phyloP scores from a whole-genome alignment of 2,113 vertebrate species.

The Oryzias javanicus region DNA sequence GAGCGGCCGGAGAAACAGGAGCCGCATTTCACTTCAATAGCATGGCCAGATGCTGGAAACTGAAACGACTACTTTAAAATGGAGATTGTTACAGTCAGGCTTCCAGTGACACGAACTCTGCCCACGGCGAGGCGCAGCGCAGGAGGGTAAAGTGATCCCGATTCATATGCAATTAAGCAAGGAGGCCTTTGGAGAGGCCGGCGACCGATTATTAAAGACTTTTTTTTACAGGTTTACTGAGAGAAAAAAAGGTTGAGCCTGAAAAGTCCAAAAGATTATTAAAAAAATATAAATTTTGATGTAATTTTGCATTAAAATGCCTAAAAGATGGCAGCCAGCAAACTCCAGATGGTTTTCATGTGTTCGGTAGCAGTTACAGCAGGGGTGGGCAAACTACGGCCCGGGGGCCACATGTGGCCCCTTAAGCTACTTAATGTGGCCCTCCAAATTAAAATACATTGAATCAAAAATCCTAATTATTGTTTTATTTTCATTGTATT shows the following conservation, averaged over 20 bases:
- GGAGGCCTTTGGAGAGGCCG: conserved; percentile 44
- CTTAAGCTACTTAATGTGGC: too few relatives aligned
- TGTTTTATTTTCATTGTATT: too few relatives aligned
- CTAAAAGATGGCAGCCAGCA: conserved; percentile 18
- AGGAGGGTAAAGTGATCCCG: conserved; percentile 65
- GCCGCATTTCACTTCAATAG: conserved; percentile 64
- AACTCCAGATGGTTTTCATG: conserved; percentile 11
- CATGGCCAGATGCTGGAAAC: conserved; percentile 63
- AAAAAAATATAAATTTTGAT: accelerated
- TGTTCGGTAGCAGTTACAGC: conserved; percentile 18
- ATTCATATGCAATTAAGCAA: conserved; percentile 63
- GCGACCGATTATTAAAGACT: conserved; percentile 1
- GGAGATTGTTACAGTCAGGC: conserved; percentile 64
- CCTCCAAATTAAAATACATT: too few relatives aligned
- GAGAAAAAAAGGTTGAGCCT: background rate
- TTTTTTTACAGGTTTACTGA: background rate
- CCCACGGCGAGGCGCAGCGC: conserved; percentile 28
- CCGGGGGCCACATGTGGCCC: too few relatives aligned
- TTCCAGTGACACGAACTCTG: conserved; percentile 48
- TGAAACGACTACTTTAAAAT: conserved; percentile 64
- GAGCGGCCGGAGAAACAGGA: conserved; percentile 43
- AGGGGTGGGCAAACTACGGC: too few relatives aligned
- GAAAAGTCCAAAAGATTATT: background rate
- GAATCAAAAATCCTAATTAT: too few relatives aligned
- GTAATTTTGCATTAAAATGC: conserved; percentile 1